Base-by-base conservation (phyloP, 1,140 invertebrate species). In the Lepidurus couesii region DNA sequence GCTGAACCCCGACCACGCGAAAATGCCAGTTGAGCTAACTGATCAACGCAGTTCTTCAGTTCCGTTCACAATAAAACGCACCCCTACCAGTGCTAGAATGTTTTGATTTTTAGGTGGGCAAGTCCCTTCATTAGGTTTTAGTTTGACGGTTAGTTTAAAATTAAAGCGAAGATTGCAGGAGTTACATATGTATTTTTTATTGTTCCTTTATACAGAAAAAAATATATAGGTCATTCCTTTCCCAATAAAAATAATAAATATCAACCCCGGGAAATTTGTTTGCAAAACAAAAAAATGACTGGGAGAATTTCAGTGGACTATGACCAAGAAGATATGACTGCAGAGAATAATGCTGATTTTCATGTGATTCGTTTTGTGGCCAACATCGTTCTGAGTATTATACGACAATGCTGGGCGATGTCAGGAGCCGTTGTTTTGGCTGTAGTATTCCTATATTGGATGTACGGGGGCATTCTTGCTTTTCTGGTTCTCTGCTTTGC, bases 371-470 rank as follows among this genome's bases (percentile, higher is more conserved):
- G 79, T 75, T 73, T 81, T 7, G 75, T 82, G 45, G 77, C 44
- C 44, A 79, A 73, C 26, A 45, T 82, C 34, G 81, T 80, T 8
- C 16, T 82, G 34, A 79, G 79, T 74, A 79, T 86, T 44, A 82
- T 86, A 7, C 84, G 86, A 80, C 86, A 86, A 82, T 88, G 86
- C 80, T 89, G 89, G 89, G 84, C 86, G 43, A 85, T 87, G 47
- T 89, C 88, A 53, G 87, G 87, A 42, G 83, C 88, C 74, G 88
- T 89, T 26, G 82, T 92, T 65, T 86, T 92, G 73, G 84, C 88
- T 73, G 91, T 92, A 83, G 88, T 93, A 80, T 83, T 95, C 80
- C 85, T 94, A 24, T 95, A 93, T 85, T 95, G 92, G 89, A 88
- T 91, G 77, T 93, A 92, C 84, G 93, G 94, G 74, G 90, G 91